These are phyloP conservation scores for Nemoura dubitans DNA, from an alignment of 2,888 invertebrate species.

Conservation along the genomic window DNA sequence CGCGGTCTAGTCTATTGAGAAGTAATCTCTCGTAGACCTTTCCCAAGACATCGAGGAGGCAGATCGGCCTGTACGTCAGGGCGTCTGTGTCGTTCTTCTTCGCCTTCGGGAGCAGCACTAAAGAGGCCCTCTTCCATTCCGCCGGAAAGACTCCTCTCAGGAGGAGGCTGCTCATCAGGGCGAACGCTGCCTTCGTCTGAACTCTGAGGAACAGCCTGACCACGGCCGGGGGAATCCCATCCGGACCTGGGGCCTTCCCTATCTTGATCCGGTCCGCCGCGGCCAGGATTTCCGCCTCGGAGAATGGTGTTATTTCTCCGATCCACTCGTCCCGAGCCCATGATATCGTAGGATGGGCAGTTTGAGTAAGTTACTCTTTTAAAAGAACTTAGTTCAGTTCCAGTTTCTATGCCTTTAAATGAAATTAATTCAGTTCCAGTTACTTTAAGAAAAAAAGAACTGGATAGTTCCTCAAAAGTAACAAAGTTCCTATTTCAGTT, in stretches of 20 bases:
- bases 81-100: slow-evolving; percentile 29
- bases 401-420: too few relatives aligned
- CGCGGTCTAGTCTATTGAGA: background rate
- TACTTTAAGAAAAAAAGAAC: too few relatives aligned
- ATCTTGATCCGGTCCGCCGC: slow-evolving; percentile 15
- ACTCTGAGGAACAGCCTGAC: background rate
- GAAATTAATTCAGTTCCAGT: too few relatives aligned
- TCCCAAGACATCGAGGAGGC: slow-evolving; percentile 45
- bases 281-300: background rate
- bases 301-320: too few relatives aligned
- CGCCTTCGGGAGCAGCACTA: slow-evolving; percentile 47
- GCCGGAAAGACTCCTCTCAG: slow-evolving; percentile 45
- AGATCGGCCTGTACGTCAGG: slow-evolving; percentile 43
- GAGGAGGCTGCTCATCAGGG: slow-evolving; percentile 18
- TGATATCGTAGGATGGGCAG: too few relatives aligned
- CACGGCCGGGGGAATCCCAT: slow-evolving; percentile 4
- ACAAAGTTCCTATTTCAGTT: too few relatives aligned
- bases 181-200: background rate
- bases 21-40: slow-evolving; percentile 46
- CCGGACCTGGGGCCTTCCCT: slow-evolving; percentile 13
- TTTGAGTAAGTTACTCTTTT: too few relatives aligned
- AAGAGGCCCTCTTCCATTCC: slow-evolving; percentile 45
- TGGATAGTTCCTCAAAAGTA: too few relatives aligned
- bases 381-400: too few relatives aligned
- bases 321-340: too few relatives aligned